A percentile compares a stretch with the other conserved stretches of the same genome.
Evolutionary conservation across 1,140 invertebrate species (phyloP).

Genomic region (Cydia amplana): DNA sequence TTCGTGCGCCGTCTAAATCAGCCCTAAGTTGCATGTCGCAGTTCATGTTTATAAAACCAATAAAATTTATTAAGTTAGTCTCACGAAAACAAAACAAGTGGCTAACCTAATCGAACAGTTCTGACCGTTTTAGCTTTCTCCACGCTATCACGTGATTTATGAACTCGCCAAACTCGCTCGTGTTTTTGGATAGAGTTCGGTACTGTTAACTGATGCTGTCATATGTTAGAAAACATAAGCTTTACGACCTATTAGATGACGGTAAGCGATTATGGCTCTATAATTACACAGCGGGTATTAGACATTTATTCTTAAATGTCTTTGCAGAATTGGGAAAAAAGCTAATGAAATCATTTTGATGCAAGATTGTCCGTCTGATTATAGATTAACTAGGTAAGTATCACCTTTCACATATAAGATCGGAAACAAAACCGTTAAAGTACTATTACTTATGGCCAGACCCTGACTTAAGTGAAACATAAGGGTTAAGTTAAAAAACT

Average conservation of each 20-base stretch:
- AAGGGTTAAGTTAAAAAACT: too few species aligned
- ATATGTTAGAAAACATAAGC: constrained; percentile 4
- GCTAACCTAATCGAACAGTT: constrained; percentile 16
- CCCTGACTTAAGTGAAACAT: too few species aligned
- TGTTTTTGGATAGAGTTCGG: constrained; percentile 23
- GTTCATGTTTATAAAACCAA: not conserved
- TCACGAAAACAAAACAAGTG: constrained; percentile 12
- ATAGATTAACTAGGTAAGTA: not conserved
- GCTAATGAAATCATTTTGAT: not conserved
- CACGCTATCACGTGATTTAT: constrained; percentile 50
- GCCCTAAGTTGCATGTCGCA: not conserved
- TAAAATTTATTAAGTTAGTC: not conserved
- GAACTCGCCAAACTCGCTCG: constrained; percentile 43
- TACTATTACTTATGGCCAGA: too few species aligned
- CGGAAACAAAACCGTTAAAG: too few species aligned
- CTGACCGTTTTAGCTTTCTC: constrained; percentile 42
- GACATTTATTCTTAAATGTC: not conserved
- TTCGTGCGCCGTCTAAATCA: too few species aligned
- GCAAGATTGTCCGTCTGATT: not conserved
- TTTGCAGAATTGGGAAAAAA: not conserved
- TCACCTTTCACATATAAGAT: not conserved
- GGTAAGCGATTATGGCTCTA: not conserved
- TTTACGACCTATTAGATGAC: constrained; percentile 22
- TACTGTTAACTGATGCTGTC: constrained; percentile 28
- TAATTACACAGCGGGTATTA: not conserved